phyloP scores from a whole-genome alignment of 2,888 invertebrate species.

The Clepsis dumicolana region DNA sequence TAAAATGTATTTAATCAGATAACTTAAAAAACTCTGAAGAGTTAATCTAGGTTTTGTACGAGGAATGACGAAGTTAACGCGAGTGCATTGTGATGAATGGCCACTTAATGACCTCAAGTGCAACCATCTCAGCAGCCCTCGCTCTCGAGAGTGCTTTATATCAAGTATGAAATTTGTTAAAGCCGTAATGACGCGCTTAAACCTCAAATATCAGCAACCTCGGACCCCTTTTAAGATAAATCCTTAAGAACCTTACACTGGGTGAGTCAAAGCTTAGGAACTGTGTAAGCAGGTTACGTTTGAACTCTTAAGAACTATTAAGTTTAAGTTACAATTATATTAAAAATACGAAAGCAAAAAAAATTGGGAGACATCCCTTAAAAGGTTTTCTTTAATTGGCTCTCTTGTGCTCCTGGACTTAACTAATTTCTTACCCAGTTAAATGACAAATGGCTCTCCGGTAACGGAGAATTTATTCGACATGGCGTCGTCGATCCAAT shows the following conservation, averaged over 20 bases:
- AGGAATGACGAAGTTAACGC: not conserved
- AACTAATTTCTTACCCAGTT: no score
- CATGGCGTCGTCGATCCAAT: not conserved
- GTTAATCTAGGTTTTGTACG: not conserved
- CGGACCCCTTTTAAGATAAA: not conserved
- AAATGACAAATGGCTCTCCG: no score
- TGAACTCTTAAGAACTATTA: no score
- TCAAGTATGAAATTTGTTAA: constrained; percentile 5
- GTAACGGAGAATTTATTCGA: not conserved
- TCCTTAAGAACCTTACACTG: not conserved
- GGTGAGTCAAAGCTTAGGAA: not conserved
- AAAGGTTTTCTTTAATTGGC: no score
- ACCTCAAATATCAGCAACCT: not conserved
- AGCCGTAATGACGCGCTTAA: constrained; percentile 5
- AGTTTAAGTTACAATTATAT: no score
- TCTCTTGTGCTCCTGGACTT: no score
- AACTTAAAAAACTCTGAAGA: not conserved
- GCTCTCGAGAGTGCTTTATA: not conserved
- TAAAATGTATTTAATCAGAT: not conserved
- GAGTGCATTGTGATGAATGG: not conserved
- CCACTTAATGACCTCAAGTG: constrained; percentile 18
- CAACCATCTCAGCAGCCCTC: not conserved
- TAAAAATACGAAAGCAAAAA: no score
- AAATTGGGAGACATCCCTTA: no score
- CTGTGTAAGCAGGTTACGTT: not conserved